Percentiles rank a stretch among this genome's conserved stretches.
Evolutionary conservation across 2,797 vertebrate genomes (phyloP).

Genomic region (Xenopus petersii): DNA sequence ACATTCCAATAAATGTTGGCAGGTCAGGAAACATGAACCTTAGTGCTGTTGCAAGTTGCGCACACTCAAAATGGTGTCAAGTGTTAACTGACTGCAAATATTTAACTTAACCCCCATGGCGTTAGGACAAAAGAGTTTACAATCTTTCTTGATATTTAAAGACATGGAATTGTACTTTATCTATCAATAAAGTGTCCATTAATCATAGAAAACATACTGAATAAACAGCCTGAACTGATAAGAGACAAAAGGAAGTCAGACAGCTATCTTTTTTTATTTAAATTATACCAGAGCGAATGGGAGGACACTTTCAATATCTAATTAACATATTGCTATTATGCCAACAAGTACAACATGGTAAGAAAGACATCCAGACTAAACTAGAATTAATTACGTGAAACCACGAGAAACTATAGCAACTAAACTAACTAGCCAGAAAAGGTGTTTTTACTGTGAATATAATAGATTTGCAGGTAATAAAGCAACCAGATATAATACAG

Average conservation of each 20-base stretch:
- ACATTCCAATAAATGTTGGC: too few species aligned
- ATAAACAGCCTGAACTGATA: constrained; percentile 27
- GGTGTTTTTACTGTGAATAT: too few species aligned
- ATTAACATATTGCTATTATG: neutral
- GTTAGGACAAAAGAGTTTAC: constrained; percentile 38
- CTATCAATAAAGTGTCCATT: constrained; percentile 43
- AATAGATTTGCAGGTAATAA: too few species aligned
- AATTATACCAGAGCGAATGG: too few species aligned
- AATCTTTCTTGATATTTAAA: constrained; percentile 30
- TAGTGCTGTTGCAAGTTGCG: neutral
- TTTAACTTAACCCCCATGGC: constrained; percentile 36
- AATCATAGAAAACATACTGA: constrained; percentile 34
- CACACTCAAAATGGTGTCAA: constrained; percentile 30
- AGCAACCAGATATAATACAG: too few species aligned
- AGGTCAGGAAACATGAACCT: constrained; percentile 1
- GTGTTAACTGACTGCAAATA: constrained; percentile 42
- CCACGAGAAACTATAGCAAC: too few species aligned
- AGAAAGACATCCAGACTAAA: too few species aligned
- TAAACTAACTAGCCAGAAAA: too few species aligned
- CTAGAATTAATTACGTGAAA: too few species aligned
- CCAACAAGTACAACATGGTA: too few species aligned
- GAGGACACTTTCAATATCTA: neutral
- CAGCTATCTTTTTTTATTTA: neutral
- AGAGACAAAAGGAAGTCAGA: constrained; percentile 28
- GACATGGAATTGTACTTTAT: constrained; percentile 31